Percentiles rank a stretch among this genome's conserved stretches.
phyloP scores from a whole-genome alignment of 2,113 vertebrate species.

The Pleuronectes platessa region DNA sequence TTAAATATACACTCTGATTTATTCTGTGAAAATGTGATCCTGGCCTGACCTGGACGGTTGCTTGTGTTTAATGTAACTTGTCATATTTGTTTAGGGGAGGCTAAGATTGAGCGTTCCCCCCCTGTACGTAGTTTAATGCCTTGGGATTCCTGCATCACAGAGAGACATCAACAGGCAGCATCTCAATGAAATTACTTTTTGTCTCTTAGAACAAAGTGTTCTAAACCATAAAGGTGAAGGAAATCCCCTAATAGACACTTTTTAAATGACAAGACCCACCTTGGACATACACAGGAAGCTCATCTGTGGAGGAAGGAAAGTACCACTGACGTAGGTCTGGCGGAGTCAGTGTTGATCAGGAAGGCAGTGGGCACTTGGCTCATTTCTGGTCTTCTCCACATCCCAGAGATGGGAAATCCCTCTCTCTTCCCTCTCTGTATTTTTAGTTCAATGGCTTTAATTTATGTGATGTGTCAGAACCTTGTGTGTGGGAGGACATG shows the following conservation, averaged over 20 bases:
- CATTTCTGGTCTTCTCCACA: slow-evolving; percentile 41
- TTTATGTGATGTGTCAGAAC: slow-evolving; percentile 35
- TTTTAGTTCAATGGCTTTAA: slow-evolving; percentile 61
- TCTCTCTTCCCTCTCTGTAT: slow-evolving; percentile 53
- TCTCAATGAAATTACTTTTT: neutral
- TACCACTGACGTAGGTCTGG: slow-evolving; percentile 58
- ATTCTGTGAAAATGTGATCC: slow-evolving; percentile 22
- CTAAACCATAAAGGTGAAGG: slow-evolving; percentile 10
- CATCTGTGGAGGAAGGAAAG: slow-evolving; percentile 61
- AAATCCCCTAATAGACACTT: neutral
- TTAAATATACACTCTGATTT: slow-evolving; percentile 49
- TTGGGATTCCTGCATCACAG: slow-evolving; percentile 13
- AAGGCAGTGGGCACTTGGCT: slow-evolving; percentile 60
- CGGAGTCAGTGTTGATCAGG: slow-evolving; percentile 63
- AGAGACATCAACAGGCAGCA: neutral
- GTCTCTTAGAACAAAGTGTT: slow-evolving; percentile 5
- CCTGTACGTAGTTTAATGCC: slow-evolving; percentile 11
- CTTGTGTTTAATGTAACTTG: slow-evolving; percentile 65
- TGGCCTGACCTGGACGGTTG: slow-evolving; percentile 9
- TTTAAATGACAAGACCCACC: slow-evolving; percentile 22
- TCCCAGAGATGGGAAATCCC: slow-evolving; percentile 59
- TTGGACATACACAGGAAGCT: slow-evolving; percentile 61
- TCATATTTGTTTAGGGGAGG: slow-evolving; percentile 68
- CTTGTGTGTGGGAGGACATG: neutral
- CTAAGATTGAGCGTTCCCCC: slow-evolving; percentile 39